Conservation (phyloP, 2,797 vertebrate species). For the Gorsachius magnificus region DNA sequence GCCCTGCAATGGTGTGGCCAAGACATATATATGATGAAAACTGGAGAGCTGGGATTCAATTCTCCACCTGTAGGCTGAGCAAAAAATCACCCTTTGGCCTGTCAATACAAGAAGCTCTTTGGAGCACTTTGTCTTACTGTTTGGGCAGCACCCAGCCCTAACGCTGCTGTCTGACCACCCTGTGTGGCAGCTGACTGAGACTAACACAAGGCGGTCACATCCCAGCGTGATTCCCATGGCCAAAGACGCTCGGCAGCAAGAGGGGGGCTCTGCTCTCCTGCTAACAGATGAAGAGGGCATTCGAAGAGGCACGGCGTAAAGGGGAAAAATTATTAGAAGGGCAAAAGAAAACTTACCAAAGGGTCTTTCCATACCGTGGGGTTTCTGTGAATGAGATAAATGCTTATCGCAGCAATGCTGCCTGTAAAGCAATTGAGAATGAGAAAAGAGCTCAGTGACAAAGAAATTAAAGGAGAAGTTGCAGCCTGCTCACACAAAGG, state of each 20-base stretch:
- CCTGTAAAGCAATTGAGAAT: conserved; percentile 18
- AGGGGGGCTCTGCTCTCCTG: not conserved
- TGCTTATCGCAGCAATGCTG: not conserved
- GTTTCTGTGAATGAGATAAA: conserved; percentile 75
- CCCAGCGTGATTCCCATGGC: not conserved
- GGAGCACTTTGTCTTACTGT: not conserved
- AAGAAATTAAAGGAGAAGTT: not conserved
- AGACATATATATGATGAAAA: not conserved
- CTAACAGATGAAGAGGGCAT: not conserved
- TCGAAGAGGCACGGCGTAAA: not conserved
- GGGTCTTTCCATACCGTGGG: conserved; percentile 74
- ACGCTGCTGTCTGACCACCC: rapidly evolving
- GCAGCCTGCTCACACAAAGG: not conserved
- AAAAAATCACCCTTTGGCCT: not conserved
- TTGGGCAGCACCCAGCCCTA: not conserved
- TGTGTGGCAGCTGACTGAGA: not conserved
- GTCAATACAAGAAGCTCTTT: not conserved
- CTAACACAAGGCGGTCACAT: rapidly evolving
- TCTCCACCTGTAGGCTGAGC: not conserved
- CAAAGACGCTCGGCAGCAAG: not conserved
- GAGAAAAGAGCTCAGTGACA: not conserved
- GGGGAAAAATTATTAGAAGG: not conserved
- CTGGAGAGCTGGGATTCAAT: rapidly evolving
- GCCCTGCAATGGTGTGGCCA: not conserved
- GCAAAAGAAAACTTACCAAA: conserved; percentile 56